Evolutionary conservation across 2,113 vertebrate genomes (phyloP), one percentile per base, ranked within the genome.

Genomic region (Microtus richardsoni): DNA sequence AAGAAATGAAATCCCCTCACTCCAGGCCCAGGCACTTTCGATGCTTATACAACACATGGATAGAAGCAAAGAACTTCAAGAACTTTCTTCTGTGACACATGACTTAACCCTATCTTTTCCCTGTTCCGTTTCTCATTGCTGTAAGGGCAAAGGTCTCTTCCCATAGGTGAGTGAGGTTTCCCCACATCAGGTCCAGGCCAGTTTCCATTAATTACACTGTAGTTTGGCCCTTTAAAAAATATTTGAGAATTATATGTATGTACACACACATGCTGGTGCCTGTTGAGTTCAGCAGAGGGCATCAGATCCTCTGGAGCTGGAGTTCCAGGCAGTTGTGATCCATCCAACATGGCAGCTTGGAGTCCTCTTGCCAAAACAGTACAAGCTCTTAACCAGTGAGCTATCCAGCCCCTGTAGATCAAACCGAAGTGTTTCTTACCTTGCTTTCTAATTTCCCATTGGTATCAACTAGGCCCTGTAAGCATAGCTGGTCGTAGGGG

Each of bases 391-490:
- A 84, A 44, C 54, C 39, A 44, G 24, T 30, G 82, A 64, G 62
- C 41, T 10, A 7, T 47, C 60, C 16, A 47, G 39, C 60, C 41
- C 39, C 30, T 83, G 19, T 71, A 88, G 54, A 90, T 62, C 88
- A 64, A 83, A 74, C 54, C 64, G 19, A 93, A 95, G 77, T 70
- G 64, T 28, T 54, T 54, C 78, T 93, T 52, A 19, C 24, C 39
- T 95, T 90, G 90, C 83, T 96, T 82, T 24, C 39, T n/a, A 85
- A 71, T 52, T 82, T 16, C 54, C 28, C 68, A 13, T 16, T 24
- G 28, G 71, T 52, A 36, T 16, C 58, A 86, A 14, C 70, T n/a
- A 49, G 80, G 24, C 54, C 26, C 52, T 17, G 49, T 16, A 30
- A 9, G 30, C 17, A 64, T 17, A n/a, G 62, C 58, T 64, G 52